Percentiles rank a stretch among this genome's conserved stretches.
phyloP scores from a whole-genome alignment of 1,140 invertebrate genomes.

The Latrodectus geometricus region DNA sequence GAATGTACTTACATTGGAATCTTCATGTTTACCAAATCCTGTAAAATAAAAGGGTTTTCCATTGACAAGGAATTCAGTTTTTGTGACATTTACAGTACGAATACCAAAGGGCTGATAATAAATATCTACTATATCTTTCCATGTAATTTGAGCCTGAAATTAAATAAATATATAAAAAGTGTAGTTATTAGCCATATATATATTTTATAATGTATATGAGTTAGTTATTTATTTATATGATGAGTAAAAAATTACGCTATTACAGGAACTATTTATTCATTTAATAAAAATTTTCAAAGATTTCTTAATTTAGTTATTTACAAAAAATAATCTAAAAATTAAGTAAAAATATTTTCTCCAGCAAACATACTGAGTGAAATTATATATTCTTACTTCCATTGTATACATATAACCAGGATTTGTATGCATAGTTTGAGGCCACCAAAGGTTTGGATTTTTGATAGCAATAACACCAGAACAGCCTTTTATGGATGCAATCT shows the following conservation, averaged over 20 bases:
- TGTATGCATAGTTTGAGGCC: slow-evolving; percentile 89
- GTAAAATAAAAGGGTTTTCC: slow-evolving; percentile 86
- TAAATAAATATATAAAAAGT: no score
- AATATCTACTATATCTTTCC: slow-evolving; percentile 74
- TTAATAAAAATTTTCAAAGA: no score
- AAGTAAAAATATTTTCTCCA: not conserved
- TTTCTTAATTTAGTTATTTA: no score
- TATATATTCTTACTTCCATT: slow-evolving; percentile 75
- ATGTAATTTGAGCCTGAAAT: slow-evolving; percentile 4
- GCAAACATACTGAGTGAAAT: not conserved
- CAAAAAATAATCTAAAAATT: no score
- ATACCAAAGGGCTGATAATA: slow-evolving; percentile 89
- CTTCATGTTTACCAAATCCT: slow-evolving; percentile 97
- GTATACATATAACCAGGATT: slow-evolving; percentile 87
- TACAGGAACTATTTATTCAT: no score
- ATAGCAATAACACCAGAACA: slow-evolving; percentile 74
- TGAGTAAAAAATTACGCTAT: no score
- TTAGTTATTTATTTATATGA: no score
- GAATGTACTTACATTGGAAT: slow-evolving; percentile 80
- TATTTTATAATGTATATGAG: no score
- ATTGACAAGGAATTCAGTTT: slow-evolving; percentile 84
- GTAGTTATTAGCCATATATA: no score
- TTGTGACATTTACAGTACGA: slow-evolving; percentile 82
- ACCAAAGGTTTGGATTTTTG: slow-evolving; percentile 85
- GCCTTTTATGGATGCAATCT: slow-evolving; percentile 69